Conservation (phyloP, 2,888 invertebrate genomes). For the Acleris literana region DNA sequence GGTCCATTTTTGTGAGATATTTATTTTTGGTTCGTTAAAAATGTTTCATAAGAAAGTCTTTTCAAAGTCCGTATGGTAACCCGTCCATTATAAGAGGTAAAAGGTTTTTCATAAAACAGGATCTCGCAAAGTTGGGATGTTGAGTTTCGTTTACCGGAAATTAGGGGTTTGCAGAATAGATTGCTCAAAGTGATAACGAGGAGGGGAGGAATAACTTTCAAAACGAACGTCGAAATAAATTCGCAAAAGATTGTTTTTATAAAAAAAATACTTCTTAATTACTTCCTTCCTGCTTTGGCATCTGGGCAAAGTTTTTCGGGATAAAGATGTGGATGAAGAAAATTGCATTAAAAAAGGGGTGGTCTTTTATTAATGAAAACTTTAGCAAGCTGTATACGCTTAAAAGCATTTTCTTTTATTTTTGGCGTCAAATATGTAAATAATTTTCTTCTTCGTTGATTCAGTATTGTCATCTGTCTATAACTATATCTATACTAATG, state of each 20-base stretch:
- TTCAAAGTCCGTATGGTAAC: conserved; percentile 25
- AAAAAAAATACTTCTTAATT: conserved; percentile 1
- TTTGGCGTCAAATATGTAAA: no score
- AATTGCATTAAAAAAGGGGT: no score
- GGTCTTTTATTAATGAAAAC: no score
- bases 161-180: conserved; percentile 56
- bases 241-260: conserved; percentile 10
- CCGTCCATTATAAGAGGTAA: conserved; percentile 26
- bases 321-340: no score
- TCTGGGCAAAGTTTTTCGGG: conserved; percentile 5
- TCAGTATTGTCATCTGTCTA: no score
- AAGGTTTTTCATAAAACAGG: conserved; percentile 39
- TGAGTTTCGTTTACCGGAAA: conserved; percentile 55
- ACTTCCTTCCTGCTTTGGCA: neutral
- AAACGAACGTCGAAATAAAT: conserved; percentile 21
- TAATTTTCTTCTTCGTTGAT: no score
- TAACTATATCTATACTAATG: no score
- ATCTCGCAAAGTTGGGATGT: conserved; percentile 37
- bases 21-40: neutral
- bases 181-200: conserved; percentile 63
- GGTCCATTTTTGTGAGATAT: no score
- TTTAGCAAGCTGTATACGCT: no score
- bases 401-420: no score
- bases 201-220: conserved; percentile 26
- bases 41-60: conserved; percentile 3